Evolutionary conservation across 2,113 vertebrate genomes (phyloP).

Genomic region (Capreolus pygargus): DNA sequence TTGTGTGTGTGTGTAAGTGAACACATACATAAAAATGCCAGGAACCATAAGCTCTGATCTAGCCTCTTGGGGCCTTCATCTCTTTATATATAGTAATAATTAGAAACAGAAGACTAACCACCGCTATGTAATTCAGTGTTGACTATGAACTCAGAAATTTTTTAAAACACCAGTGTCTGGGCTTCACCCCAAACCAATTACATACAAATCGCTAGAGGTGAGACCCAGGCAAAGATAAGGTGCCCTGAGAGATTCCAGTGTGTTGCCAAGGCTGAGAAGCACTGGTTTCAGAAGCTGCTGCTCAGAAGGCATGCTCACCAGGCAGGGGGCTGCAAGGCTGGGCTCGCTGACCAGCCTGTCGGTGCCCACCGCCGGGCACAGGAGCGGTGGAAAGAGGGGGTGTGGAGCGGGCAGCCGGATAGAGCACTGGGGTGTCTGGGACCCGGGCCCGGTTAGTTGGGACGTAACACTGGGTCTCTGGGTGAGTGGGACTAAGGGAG

Average conservation of each 20-base stretch:
- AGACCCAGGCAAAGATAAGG: neutral
- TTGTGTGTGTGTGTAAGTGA: neutral
- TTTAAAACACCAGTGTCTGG: neutral
- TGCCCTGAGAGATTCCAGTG: neutral
- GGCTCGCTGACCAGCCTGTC: neutral
- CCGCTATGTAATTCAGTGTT: neutral
- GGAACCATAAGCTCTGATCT: neutral
- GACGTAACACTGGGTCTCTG: neutral
- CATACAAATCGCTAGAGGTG: neutral
- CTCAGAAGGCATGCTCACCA: neutral
- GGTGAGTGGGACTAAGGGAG: neutral
- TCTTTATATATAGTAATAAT: neutral
- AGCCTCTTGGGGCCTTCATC: neutral
- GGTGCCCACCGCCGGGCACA: fast-evolving
- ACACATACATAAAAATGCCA: neutral
- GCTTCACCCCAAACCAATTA: neutral
- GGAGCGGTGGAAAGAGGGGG: neutral
- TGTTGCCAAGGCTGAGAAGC: neutral
- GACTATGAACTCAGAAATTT: neutral
- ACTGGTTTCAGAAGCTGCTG: neutral
- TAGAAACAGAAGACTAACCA: neutral
- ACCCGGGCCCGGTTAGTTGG: neutral
- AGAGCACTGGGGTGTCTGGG: neutral
- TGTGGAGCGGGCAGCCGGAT: neutral
- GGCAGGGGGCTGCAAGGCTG: neutral